Evolutionary conservation across 1,140 invertebrate species (phyloP).

Genomic region (Oryzaephilus surinamensis): DNA sequence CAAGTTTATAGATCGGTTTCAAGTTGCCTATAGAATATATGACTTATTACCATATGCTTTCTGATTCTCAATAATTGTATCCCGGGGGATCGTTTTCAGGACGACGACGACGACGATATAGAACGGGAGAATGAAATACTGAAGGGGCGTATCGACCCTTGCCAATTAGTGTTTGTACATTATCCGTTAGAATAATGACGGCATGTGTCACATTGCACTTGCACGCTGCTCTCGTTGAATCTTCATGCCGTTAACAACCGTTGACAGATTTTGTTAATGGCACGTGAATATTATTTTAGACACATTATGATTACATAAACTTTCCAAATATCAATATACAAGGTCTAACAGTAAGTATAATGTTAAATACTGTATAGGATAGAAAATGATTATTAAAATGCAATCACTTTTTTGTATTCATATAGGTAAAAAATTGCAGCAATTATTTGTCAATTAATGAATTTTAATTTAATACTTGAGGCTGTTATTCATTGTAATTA

Average conservation of each 20-base stretch:
- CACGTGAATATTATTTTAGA: conserved; percentile 7
- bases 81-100: conserved; percentile 23
- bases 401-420: too few relatives aligned
- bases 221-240: conserved; percentile 10
- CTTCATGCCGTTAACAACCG: conserved; percentile 5
- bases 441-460: too few relatives aligned
- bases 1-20: too few relatives aligned
- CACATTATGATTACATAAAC: too few relatives aligned
- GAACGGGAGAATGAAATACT: conserved; percentile 6
- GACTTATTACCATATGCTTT: conserved; percentile 24
- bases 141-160: conserved; percentile 16
- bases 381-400: too few relatives aligned
- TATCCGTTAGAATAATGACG: conserved; percentile 21
- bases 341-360: too few relatives aligned
- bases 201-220: conserved; percentile 24
- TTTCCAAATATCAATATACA: too few relatives aligned
- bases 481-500: too few relatives aligned
- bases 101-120: background rate
- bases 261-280: conserved; percentile 5
- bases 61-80: conserved; percentile 25
- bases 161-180: conserved; percentile 22
- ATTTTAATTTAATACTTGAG: too few relatives aligned
- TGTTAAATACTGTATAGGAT: too few relatives aligned
- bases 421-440: too few relatives aligned
- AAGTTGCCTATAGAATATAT: conserved; percentile 9